A percentile compares a stretch with the other conserved stretches of the same genome.
Conservation (phyloP, 2,888 invertebrate species). For the Campoplex nolae region DNA sequence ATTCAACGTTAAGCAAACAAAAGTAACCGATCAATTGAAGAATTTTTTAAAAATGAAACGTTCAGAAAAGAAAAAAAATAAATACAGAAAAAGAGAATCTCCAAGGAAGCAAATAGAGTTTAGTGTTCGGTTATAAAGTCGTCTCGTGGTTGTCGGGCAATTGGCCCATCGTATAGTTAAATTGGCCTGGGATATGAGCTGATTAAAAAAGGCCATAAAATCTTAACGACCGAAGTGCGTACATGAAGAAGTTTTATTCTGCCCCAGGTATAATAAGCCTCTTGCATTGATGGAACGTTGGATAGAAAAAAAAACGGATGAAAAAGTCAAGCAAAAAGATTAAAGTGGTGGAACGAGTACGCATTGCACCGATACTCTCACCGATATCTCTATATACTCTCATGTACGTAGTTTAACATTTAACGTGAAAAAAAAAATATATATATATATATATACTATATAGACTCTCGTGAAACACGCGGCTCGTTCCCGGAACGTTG, state of each 20-base stretch:
- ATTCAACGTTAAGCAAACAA: not conserved
- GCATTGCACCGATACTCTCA: slow-evolving; percentile 36
- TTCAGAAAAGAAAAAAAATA: not conserved
- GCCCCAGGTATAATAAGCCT: not conserved
- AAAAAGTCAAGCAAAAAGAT: slow-evolving; percentile 4
- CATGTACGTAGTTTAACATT: not conserved
- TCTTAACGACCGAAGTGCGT: slow-evolving; percentile 59
- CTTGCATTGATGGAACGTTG: slow-evolving; percentile 40
- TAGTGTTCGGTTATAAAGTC: slow-evolving; percentile 32
- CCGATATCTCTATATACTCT: slow-evolving; percentile 22
- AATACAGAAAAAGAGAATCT: not conserved
- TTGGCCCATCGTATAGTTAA: slow-evolving; percentile 55
- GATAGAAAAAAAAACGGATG: slow-evolving; percentile 10
- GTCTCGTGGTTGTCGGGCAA: slow-evolving; percentile 52
- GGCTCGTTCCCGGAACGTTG: slow-evolving; percentile 57
- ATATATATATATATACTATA: not conserved
- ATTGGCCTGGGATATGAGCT: slow-evolving; percentile 58
- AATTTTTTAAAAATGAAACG: not conserved
- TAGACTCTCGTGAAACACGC: slow-evolving; percentile 50
- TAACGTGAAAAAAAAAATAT: slow-evolving; percentile 9
- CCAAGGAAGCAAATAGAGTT: not conserved
- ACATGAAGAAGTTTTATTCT: slow-evolving; percentile 42
- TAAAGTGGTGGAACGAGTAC: slow-evolving; percentile 11
- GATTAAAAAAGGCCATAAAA: slow-evolving; percentile 58
- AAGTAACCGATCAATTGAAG: not conserved